phyloP scores from a whole-genome alignment of 1,140 invertebrate species.

The Choristoneura fumiferana region DNA sequence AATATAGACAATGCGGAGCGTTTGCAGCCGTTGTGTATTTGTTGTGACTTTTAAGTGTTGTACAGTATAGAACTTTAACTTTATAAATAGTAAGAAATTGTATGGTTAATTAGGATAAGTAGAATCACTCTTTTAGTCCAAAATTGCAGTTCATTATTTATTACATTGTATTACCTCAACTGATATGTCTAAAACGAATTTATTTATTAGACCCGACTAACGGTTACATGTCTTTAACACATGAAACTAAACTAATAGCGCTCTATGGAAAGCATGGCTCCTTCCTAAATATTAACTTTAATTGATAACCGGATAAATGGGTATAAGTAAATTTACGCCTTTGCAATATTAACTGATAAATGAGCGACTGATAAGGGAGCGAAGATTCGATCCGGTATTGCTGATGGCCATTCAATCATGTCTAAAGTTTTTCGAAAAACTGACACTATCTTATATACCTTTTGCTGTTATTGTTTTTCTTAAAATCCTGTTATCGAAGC shows the following conservation, averaged over 20 bases:
- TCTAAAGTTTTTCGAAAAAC: too few species aligned
- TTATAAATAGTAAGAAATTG: slow-evolving; percentile 53
- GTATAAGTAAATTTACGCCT: background rate
- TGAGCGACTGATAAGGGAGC: too few species aligned
- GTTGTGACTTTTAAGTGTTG: slow-evolving; percentile 65
- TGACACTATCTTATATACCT: too few species aligned
- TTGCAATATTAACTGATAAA: background rate
- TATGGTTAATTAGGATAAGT: slow-evolving; percentile 64
- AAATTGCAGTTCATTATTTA: slow-evolving; percentile 70
- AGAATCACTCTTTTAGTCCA: slow-evolving; percentile 70
- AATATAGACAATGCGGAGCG: slow-evolving; percentile 53
- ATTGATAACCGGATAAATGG: background rate
- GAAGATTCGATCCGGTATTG: too few species aligned
- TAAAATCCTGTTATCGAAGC: too few species aligned
- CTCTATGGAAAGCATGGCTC: slow-evolving; percentile 1
- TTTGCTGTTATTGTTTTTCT: too few species aligned
- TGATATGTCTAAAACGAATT: slow-evolving; percentile 23
- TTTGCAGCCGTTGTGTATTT: slow-evolving; percentile 43
- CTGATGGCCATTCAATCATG: too few species aligned
- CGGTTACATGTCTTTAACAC: background rate
- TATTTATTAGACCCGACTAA: slow-evolving; percentile 1
- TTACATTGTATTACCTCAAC: slow-evolving; percentile 53
- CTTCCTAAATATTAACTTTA: slow-evolving; percentile 9
- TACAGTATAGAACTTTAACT: slow-evolving; percentile 69
- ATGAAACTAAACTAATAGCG: background rate